Evolutionary conservation across 2,888 invertebrate species (phyloP).

Genomic region (Ecdyonurus torrentis): DNA sequence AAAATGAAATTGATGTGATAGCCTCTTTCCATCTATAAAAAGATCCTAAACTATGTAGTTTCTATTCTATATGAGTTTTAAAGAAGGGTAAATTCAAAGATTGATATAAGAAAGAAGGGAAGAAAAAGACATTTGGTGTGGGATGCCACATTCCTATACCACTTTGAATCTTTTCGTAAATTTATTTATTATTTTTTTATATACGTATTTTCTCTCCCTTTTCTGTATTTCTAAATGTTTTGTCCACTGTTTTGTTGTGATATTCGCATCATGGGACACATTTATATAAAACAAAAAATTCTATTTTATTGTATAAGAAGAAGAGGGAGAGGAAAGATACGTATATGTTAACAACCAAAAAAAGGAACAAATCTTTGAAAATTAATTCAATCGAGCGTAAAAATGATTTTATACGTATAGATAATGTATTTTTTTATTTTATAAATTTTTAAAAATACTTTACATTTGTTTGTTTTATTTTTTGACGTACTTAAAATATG

Average conservation of each 20-base stretch:
- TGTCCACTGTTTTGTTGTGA: background rate
- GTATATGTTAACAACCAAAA: too few relatives aligned
- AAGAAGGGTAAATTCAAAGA: background rate
- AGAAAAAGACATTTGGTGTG: background rate
- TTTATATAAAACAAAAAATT: background rate
- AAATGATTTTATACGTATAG: too few relatives aligned
- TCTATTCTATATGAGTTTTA: background rate
- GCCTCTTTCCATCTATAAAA: background rate
- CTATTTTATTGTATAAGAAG: too few relatives aligned
- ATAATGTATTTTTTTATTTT: too few relatives aligned
- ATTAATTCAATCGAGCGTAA: too few relatives aligned
- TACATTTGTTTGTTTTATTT: too few relatives aligned
- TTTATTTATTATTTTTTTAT: background rate
- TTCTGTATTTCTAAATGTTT: background rate
- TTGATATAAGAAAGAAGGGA: constrained; percentile 1
- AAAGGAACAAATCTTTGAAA: too few relatives aligned
- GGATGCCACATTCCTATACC: constrained; percentile 9
- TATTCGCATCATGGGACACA: background rate
- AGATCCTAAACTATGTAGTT: too few relatives aligned
- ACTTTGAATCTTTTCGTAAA: constrained; percentile 2
- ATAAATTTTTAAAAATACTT: too few relatives aligned
- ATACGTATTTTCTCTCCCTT: background rate
- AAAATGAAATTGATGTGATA: background rate
- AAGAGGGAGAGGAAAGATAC: too few relatives aligned
- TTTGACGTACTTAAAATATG: too few relatives aligned